phyloP scores from a whole-genome alignment of 2,113 vertebrate species.

The Myxocyprinus asiaticus region DNA sequence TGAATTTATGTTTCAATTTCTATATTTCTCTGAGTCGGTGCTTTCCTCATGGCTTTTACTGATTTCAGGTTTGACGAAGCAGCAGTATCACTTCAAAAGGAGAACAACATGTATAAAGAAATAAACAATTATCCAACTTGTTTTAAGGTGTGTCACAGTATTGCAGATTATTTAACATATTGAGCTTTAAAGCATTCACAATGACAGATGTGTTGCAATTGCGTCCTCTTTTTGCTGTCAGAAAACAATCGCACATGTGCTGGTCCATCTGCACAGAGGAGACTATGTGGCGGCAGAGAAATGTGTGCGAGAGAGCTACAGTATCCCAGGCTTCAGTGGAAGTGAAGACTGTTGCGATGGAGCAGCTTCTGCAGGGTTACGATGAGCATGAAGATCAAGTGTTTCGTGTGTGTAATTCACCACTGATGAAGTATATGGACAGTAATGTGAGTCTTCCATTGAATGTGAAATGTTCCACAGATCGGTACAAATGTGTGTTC shows the following conservation, averaged over 20 bases:
- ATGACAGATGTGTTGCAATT: not conserved
- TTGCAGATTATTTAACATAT: not conserved
- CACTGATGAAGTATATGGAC: slow-evolving; percentile 89
- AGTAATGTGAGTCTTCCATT: slow-evolving; percentile 80
- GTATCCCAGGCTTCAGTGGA: slow-evolving; percentile 86
- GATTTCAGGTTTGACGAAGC: slow-evolving; percentile 82
- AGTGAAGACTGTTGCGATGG: slow-evolving; percentile 87
- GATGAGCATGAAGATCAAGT: slow-evolving; percentile 87
- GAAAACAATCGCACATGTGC: slow-evolving; percentile 90
- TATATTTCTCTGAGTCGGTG: no score
- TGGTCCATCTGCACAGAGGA: slow-evolving; percentile 86
- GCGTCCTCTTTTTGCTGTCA: slow-evolving; percentile 58
- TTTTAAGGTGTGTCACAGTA: slow-evolving; percentile 77
- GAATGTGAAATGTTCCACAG: not conserved
- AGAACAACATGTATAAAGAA: slow-evolving; percentile 89
- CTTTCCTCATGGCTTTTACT: no score
- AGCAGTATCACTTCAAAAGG: slow-evolving; percentile 83
- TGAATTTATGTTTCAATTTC: no score
- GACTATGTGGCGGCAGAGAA: slow-evolving; percentile 87
- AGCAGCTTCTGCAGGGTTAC: slow-evolving; percentile 83
- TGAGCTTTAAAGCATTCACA: not conserved
- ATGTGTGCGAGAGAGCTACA: slow-evolving; percentile 87
- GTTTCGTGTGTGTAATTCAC: slow-evolving; percentile 81
- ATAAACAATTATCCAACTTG: slow-evolving; percentile 88
- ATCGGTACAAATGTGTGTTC: no score